These are phyloP conservation scores for Hyalella azteca DNA, from an alignment of 2,888 invertebrate genomes.

Conservation along the genomic window DNA sequence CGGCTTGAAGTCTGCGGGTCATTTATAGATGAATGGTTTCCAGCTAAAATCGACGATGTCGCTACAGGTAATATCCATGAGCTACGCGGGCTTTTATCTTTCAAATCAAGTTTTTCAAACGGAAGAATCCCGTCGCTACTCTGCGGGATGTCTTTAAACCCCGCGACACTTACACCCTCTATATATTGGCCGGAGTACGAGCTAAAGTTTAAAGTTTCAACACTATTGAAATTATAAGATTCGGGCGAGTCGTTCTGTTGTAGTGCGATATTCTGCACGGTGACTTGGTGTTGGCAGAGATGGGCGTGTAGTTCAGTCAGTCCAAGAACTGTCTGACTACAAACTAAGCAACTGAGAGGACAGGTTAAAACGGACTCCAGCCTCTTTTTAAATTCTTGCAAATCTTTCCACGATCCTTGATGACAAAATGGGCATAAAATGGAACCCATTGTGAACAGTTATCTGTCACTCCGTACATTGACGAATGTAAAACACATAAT, in stretches of 20 bases:
- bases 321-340: slow-evolving; percentile 52
- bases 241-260: not conserved
- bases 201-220: too few species aligned
- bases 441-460: slow-evolving; percentile 44
- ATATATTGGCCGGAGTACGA: too few species aligned
- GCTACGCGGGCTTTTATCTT: too few species aligned
- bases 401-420: slow-evolving; percentile 44
- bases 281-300: slow-evolving; percentile 39
- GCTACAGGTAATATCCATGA: too few species aligned
- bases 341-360: slow-evolving; percentile 48
- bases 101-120: slow-evolving; percentile 50
- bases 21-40: not conserved
- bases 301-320: slow-evolving; percentile 48
- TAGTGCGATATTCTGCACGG: not conserved
- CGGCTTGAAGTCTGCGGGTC: not conserved
- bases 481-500: too few species aligned
- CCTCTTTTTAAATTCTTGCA: slow-evolving; percentile 46
- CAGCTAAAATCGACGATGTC: not conserved
- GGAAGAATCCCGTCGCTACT: slow-evolving; percentile 45
- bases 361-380: slow-evolving; percentile 51
- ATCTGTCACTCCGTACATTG: too few species aligned
- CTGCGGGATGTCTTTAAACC: not conserved
- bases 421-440: slow-evolving; percentile 54
- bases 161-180: too few species aligned
- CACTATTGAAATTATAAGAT: not conserved